Evolutionary conservation across 2,888 invertebrate genomes (phyloP).

Genomic region (Monochamus alternatus): DNA sequence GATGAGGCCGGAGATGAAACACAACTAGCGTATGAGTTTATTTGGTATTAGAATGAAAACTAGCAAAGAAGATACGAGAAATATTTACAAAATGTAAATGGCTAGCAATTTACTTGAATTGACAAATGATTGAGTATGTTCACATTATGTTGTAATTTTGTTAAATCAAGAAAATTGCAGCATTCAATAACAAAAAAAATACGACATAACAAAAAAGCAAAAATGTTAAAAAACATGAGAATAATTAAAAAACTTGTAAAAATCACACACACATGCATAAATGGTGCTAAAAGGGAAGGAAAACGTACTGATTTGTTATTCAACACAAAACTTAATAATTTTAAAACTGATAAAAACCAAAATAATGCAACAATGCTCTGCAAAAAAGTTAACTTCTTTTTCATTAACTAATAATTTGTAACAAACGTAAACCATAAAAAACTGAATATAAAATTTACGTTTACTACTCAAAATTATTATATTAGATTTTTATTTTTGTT

Average conservation of each 20-base stretch:
- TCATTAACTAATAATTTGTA: too few species aligned
- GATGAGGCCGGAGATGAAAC: conserved; percentile 31
- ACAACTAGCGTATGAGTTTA: conserved; percentile 22
- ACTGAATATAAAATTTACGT: too few species aligned
- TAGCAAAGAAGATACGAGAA: neutral
- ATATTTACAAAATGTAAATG: neutral
- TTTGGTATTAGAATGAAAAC: neutral
- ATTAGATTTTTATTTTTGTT: too few species aligned
- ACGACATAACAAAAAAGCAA: conserved; percentile 5
- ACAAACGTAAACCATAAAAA: too few species aligned
- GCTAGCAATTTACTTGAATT: neutral
- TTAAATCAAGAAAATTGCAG: conserved; percentile 9
- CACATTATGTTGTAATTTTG: too few species aligned
- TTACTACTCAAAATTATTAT: too few species aligned
- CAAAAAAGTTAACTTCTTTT: too few species aligned
- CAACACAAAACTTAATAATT: too few species aligned
- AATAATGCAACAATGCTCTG: too few species aligned
- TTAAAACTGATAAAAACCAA: too few species aligned
- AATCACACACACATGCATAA: conserved; percentile 16
- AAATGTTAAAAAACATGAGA: conserved; percentile 20
- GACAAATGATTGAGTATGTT: too few species aligned
- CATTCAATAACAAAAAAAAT: neutral
- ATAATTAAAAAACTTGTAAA: neutral
- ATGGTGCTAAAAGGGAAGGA: neutral
- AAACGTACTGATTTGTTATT: too few species aligned